Percentiles rank a stretch among this genome's conserved stretches.
Evolutionary conservation across 2,797 vertebrate genomes (phyloP).

Genomic region (Pangasius sanitwongsei): DNA sequence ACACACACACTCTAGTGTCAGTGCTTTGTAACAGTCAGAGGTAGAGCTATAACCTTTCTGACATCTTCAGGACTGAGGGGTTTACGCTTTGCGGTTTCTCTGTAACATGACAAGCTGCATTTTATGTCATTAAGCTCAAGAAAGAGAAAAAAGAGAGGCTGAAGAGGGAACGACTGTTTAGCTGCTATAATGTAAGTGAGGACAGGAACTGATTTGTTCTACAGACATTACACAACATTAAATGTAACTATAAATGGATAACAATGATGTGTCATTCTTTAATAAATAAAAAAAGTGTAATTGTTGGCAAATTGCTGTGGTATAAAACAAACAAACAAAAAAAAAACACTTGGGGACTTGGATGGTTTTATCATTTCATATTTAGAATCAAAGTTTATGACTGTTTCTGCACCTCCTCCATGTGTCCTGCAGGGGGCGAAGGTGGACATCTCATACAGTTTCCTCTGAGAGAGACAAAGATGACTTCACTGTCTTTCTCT

Average conservation of each 20-base stretch:
- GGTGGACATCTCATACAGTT: neutral
- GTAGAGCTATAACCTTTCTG: neutral
- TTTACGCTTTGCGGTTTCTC: neutral
- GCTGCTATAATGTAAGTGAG: neutral
- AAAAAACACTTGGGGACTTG: neutral
- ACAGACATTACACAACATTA: neutral
- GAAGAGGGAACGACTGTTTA: no score
- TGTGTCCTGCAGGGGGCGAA: conserved; percentile 21
- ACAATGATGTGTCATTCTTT: neutral
- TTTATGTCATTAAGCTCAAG: neutral
- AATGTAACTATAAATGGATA: neutral
- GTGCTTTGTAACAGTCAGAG: neutral
- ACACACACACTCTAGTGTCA: neutral
- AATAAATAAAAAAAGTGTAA: neutral
- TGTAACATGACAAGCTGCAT: neutral
- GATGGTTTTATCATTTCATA: neutral
- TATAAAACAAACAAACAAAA: neutral
- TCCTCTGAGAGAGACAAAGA: neutral
- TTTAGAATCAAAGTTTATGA: neutral
- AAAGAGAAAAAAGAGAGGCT: neutral
- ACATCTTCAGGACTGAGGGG: neutral
- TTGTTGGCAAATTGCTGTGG: neutral
- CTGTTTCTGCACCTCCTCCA: neutral
- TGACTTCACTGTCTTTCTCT: neutral
- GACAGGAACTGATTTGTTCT: neutral